Evolutionary conservation across 1,140 invertebrate species (phyloP), one percentile per base, ranked within the genome.

Genomic region (Leptinotarsa texana): DNA sequence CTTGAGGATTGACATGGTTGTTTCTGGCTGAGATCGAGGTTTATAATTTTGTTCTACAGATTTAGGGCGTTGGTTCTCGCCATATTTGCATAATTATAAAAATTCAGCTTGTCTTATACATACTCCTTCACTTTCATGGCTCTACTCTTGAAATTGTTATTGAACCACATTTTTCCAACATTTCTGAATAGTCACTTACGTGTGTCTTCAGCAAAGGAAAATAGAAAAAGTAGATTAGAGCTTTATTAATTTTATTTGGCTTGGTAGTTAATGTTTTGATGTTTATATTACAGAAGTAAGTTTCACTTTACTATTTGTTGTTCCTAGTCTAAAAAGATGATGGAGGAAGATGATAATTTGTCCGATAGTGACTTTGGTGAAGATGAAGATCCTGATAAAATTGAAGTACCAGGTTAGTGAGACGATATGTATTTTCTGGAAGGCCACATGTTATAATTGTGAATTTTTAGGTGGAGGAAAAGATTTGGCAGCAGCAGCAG

Each of bases 311-410:
- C 62, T 68, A 17, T 33, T 73, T 78, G 72, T 78, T 80, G 22
- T 81, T 48, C 49, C 74, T 78, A 81, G 80, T 77, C 79, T 63
- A 83, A 82, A 77, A 81, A 80, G 74, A 68, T 77, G 86, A 82
- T 82, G 86, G 86, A 88, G 69, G 88, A 89, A 71, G 90, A 91
- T 83, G 91, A 92, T 74, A 89, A 91, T 74, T 89, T 90, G 71
- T 93, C 92, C 48, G 92, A 91, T 74, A 93, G 92, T 75, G 93
- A 95, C 83, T 94, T 94, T 85, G 93, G 94, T 82, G 93, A 95
- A 82, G 93, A 95, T 86, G 93, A 95, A 79, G 94, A 96, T 89
- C 94, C 94, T 73, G 94, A 96, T 85, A 94, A 94, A 87, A 94
- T 95, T 85, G 92, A 95, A 90, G 93, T 96, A 57, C 94, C 94